Base-by-base conservation (phyloP, 2,113 vertebrate species). In the Grammomys dolichurus region DNA sequence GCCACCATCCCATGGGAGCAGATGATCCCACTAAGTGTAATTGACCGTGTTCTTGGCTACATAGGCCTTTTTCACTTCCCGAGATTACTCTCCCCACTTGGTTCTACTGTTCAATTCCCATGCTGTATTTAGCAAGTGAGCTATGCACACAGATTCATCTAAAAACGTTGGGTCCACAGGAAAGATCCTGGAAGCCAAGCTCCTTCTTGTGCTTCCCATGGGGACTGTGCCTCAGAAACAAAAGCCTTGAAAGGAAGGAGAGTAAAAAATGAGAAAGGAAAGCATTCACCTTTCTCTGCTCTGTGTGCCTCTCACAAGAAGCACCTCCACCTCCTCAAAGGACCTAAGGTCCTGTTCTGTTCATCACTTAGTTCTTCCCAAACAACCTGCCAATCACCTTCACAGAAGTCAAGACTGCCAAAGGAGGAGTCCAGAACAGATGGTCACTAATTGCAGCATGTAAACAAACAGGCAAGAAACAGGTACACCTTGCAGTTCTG, bases 401-500 rank as follows among this genome's bases (percentile, higher is more conserved):
- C 3, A 20, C 85, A 82, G 84, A 96, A 95, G 67, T 92, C 75
- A 86, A 0, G 46, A 40, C 89, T 95, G 96, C 85, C 54, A 84
- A 87, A 84, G 24, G 43, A 70, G 40, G 36, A 22, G n/a, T 11
- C 60, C 56, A 75, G 76, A 97, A 87, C 94, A 98, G 93, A 96
- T 95, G 93, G 95, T 63, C 3, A 0, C 78, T 97, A 96, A 95
- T 91, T 95, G 85, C 28, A 82, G 78, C 90, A 93, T 88, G 63
- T 89, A 96, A 97, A 95, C 67, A 91, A 95, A 96, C 43, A 92
- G 8, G 88, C 86, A 76, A 76, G 16, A 26, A 95, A 31, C 91
- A 96, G 90, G 89, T 93, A 91, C 58, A 92, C 87, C 90, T 95
- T 89, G 58, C 94, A 93, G 36, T 89, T 91, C 87, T 95, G 89